Evolutionary conservation across 2,888 invertebrate genomes (phyloP), one percentile per base, ranked within the genome.

Genomic region (Liopterus haemorrhoidalis): DNA sequence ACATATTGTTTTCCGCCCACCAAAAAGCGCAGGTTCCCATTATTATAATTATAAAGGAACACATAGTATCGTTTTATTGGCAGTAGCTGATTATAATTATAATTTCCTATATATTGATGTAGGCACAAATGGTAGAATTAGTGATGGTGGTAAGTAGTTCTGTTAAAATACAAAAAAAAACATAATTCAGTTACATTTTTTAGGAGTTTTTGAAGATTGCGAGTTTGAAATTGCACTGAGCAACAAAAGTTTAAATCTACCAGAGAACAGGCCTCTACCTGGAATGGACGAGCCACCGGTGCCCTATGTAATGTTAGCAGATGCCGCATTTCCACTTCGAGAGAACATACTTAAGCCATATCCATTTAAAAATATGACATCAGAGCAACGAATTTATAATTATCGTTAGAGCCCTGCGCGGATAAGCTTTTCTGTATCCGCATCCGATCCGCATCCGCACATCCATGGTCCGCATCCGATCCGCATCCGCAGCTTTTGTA

Each of bases 41-140:
- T 33, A 33, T n/a, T 33, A 33, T 19, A 33, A 33, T 33, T 33
- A 33, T 33, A 33, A 33, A 33, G 33, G 33, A 18, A 5, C 8
- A 2, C 18, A 33, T n/a, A 33, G 33, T 18, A 33, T 33, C n/a
- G 20, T 33, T 18, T 19, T 33, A 19, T 11, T 33, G 15, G 33
- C 33, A 3, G 20, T 19, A 5, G 33, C n/a, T n/a, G 33, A 33
- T 33, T 18, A 18, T 3, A 3, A 33, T 5, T 33, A 33, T 18
- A 33, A n/a, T 19, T 33, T 33, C n/a, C 6, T 18, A 3, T 33
- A 33, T 33, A 18, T 33, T 18, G 18, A 33, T 9, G 33, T 33
- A 3, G 33, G 33, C 3, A 18, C 18, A 16, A 33, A 33, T 19
- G 33, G 33, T 8, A 33, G 33, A 19, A 19, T 33, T 19, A 19